These are phyloP conservation scores for Caerostris extrusa DNA, from an alignment of 1,140 invertebrate genomes.

Conservation along the genomic window DNA sequence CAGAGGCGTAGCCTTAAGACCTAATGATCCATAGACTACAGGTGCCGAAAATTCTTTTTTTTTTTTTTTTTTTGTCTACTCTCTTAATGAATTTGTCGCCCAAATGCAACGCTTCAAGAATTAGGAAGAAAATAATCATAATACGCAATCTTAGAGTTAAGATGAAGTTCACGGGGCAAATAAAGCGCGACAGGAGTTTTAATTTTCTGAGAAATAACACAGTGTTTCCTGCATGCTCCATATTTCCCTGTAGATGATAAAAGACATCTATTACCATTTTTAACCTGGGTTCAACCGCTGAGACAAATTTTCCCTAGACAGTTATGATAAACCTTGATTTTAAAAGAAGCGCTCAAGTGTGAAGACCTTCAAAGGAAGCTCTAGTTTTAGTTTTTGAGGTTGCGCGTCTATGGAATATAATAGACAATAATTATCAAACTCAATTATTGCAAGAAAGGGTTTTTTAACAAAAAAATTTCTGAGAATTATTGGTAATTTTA, in stretches of 20 bases:
- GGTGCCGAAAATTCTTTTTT: too few species aligned
- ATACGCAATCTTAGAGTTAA: background rate
- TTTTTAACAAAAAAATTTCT: background rate
- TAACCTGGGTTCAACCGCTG: conserved; percentile 48
- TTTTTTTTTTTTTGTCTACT: background rate
- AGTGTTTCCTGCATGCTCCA: background rate
- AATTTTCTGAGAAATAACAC: background rate
- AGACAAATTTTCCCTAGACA: conserved; percentile 42
- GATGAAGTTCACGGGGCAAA: conserved; percentile 1
- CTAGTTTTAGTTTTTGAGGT: background rate
- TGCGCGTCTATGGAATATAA: background rate
- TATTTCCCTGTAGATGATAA: background rate
- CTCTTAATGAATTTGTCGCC: conserved; percentile 22
- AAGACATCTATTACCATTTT: conserved; percentile 9
- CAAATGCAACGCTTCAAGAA: background rate
- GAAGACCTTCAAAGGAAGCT: background rate
- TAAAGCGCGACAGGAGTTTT: conserved; percentile 21
- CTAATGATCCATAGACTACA: conserved; percentile 17
- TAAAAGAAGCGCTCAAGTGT: background rate
- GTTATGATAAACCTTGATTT: conserved; percentile 33
- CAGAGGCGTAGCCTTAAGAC: conserved; percentile 12
- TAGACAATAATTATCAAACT: conserved; percentile 28
- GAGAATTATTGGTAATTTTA: too few species aligned
- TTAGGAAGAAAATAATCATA: conserved; percentile 18
- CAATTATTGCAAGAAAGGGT: background rate